These are phyloP conservation scores for Brachionus plicatilis DNA, from an alignment of 1,140 invertebrate genomes.

Conservation along the genomic window DNA sequence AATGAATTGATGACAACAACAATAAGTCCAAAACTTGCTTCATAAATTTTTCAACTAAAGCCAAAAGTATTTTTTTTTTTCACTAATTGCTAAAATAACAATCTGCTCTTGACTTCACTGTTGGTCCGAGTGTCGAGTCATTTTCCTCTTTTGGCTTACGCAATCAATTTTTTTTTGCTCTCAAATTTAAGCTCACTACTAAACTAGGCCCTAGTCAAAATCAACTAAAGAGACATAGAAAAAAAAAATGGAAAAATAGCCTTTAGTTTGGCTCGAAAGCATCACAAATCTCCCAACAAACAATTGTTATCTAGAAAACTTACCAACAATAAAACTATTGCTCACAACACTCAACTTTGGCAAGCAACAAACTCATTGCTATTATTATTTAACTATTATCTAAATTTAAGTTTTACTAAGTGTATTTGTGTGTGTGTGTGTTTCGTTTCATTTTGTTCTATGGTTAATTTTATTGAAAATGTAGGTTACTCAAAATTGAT, in stretches of 20 bases:
- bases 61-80: background rate
- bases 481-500: slow-evolving; percentile 29
- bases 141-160: background rate
- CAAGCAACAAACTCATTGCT: slow-evolving; percentile 17
- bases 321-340: background rate
- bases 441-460: slow-evolving; percentile 20
- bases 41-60: background rate
- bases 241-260: background rate
- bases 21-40: background rate
- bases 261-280: background rate
- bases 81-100: slow-evolving; percentile 22
- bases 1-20: background rate
- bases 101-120: slow-evolving; percentile 3
- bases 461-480: slow-evolving; percentile 12
- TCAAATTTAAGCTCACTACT: too few species aligned
- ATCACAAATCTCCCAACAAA: slow-evolving; percentile 1
- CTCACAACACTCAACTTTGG: slow-evolving; percentile 24
- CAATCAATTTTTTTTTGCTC: background rate
- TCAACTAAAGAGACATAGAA: background rate
- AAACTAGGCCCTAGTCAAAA: background rate
- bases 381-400: slow-evolving; percentile 32
- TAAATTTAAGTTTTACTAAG: slow-evolving; percentile 8
- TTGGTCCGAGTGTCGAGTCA: background rate
- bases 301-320: slow-evolving; percentile 24
- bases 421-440: background rate